These are phyloP conservation scores for Synergus umbraculus DNA, from an alignment of 2,888 invertebrate genomes.

Conservation along the genomic window DNA sequence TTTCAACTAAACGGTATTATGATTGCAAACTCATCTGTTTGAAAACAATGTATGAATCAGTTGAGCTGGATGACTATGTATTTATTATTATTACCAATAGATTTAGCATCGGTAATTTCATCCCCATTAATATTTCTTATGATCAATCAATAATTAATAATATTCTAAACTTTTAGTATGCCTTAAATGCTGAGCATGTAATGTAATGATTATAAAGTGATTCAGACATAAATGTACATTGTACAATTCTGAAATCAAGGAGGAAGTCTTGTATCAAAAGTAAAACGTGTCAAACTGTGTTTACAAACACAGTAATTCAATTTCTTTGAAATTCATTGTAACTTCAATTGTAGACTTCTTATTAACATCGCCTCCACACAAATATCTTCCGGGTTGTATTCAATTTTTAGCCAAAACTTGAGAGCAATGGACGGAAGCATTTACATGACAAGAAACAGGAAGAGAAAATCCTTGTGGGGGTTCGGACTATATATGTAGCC, in stretches of 20 bases:
- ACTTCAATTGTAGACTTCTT: background rate
- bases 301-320: background rate
- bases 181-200: background rate
- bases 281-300: background rate
- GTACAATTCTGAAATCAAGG: background rate
- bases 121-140: background rate
- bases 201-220: background rate
- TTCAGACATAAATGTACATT: background rate
- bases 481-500: slow-evolving; percentile 10
- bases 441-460: slow-evolving; percentile 24
- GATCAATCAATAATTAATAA: background rate
- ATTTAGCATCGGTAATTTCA: background rate
- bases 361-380: background rate
- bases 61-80: background rate
- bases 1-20: background rate
- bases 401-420: slow-evolving; percentile 6
- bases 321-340: background rate
- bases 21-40: background rate
- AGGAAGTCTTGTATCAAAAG: background rate
- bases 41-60: background rate
- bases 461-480: slow-evolving; percentile 3
- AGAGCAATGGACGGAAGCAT: slow-evolving; percentile 24
- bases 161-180: background rate
- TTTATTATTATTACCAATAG: background rate
- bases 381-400: slow-evolving; percentile 26